A percentile compares a stretch with the other conserved stretches of the same genome.
phyloP scores from a whole-genome alignment of 1,140 invertebrate genomes.

The Eriosoma lanigerum region DNA sequence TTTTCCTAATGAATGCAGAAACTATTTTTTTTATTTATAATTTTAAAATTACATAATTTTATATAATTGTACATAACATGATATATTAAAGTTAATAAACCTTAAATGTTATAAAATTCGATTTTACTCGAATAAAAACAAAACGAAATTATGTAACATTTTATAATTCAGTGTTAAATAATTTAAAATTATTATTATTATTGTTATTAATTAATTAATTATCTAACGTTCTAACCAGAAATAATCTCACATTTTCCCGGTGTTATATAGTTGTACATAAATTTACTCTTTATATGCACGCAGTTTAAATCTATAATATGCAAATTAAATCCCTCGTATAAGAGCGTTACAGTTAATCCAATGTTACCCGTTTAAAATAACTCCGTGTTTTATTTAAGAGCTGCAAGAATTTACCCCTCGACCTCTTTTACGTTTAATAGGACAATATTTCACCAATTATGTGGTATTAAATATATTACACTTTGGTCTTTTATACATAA shows the following conservation, averaged over 20 bases:
- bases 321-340: background rate
- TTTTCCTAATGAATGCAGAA: no score
- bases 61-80: no score
- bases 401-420: background rate
- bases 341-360: background rate
- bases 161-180: background rate
- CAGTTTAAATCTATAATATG: background rate
- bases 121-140: background rate
- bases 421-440: constrained; percentile 11
- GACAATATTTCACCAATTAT: constrained; percentile 14
- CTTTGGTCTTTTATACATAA: no score
- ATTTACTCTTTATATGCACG: no score
- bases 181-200: background rate
- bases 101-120: no score
- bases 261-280: background rate
- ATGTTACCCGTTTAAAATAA: no score
- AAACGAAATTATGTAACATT: background rate
- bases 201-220: background rate
- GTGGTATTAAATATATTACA: no score
- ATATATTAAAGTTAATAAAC: no score
- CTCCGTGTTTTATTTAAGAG: constrained; percentile 4
- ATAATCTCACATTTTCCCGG: background rate
- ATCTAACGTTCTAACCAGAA: no score
- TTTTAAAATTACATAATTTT: no score
- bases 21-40: no score